Conservation (phyloP, 2,797 vertebrate genomes). For the Luscinia luscinia region DNA sequence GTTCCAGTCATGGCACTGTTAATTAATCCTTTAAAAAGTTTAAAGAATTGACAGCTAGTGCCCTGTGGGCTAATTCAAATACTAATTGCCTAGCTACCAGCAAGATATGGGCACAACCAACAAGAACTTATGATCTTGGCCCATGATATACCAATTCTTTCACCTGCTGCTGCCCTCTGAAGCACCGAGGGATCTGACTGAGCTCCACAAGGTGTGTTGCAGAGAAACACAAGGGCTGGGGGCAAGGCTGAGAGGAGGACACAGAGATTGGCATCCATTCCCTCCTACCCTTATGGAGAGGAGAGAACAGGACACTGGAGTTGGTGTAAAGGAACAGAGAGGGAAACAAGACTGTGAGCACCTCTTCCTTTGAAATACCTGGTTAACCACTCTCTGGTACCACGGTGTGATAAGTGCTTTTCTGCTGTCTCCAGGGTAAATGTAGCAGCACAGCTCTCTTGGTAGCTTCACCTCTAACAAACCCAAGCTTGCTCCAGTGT, state of each 20-base stretch:
- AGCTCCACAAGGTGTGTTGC: background rate
- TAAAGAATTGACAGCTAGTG: background rate
- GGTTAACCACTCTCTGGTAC: background rate
- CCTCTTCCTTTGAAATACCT: background rate
- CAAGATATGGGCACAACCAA: fast-evolving
- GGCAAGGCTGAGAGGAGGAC: background rate
- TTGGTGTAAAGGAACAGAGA: background rate
- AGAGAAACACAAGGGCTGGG: background rate
- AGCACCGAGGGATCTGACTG: background rate
- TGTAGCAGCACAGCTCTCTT: background rate
- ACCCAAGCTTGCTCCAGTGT: background rate
- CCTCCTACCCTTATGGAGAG: background rate
- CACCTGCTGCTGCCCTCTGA: background rate
- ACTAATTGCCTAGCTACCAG: background rate
- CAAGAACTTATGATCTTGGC: background rate
- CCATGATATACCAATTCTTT: background rate
- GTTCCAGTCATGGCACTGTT: background rate
- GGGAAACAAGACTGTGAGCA: background rate
- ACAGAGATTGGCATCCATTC: background rate
- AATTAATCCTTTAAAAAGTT: background rate
- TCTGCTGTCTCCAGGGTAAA: background rate
- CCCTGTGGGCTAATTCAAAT: background rate
- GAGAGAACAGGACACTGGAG: background rate
- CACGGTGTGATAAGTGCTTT: background rate
- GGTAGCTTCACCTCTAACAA: background rate